Evolutionary conservation across 2,888 invertebrate species (phyloP), one percentile per base, ranked within the genome.

Genomic region (Yponomeuta evonymella): DNA sequence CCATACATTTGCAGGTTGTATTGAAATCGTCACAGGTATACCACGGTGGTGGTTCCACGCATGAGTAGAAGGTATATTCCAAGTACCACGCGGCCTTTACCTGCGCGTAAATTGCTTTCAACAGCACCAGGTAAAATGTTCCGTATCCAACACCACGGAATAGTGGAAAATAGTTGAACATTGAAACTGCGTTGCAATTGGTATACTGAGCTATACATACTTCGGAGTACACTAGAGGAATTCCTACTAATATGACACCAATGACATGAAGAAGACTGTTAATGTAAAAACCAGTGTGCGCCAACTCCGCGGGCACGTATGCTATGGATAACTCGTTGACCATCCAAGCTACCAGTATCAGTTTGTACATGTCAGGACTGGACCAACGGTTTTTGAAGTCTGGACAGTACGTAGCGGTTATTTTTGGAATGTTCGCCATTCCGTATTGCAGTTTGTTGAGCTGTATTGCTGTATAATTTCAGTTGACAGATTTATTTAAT

Each of bases 141-240:
- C 83, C 87, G 71, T 84, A 87, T 51, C 89, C 88, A 69, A 87
- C 77, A 65, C 86, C 79, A 11, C 83, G 83, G 43, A 91, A 83
- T 43, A 91, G 74, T 2, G 91, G 91, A 70, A 85, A 87, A 73
- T 82, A 89, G 73, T 90, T 79, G 90, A 90, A 92, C 79, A 86
- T 81, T 15, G 84, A 78, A 69, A 90, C 76, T 30, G 82, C 76
- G 76, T 83, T 79, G 73, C 84, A 82, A 73, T 88, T 89, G 11
- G 88, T 86, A 72, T 90, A 92, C 73, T 91, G 91, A 58, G 86
- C 84, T 68, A 92, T 74, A 76, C 86, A 87, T 74, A 91, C 84
- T 76, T 90, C 89, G 23, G 90, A 89, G 78, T 89, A 90, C 62
- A 87, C 81, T 67, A 90, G 73, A 69, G 91, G 91, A 76, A 89